These are phyloP conservation scores for Invenusta paracnida DNA, from an alignment of 2,888 invertebrate species.

Conservation along the genomic window DNA sequence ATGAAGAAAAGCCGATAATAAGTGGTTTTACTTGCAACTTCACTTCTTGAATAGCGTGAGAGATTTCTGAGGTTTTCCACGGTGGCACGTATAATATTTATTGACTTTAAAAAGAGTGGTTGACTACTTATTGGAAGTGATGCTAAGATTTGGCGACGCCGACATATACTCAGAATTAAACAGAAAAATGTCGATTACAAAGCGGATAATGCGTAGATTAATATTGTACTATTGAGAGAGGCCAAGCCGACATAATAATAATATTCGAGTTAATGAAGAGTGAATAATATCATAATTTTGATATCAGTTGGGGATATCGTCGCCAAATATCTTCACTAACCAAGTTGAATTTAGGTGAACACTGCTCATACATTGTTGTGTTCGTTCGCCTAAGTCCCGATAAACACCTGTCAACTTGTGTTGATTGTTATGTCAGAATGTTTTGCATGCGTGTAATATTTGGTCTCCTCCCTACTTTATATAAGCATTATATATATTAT, in stretches of 20 bases:
- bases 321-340: no score
- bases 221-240: no score
- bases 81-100: no score
- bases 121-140: constrained; percentile 20
- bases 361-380: background rate
- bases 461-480: no score
- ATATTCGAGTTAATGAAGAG: background rate
- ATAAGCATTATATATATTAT: no score
- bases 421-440: constrained; percentile 20
- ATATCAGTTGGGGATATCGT: background rate
- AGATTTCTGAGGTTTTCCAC: no score
- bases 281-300: constrained; percentile 21
- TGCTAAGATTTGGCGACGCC: background rate
- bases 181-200: background rate
- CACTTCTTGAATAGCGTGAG: no score
- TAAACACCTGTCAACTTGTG: constrained; percentile 12
- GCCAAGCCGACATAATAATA: background rate
- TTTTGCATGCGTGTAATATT: background rate
- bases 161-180: no score
- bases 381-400: background rate
- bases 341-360: background rate
- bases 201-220: background rate
- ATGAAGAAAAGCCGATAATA: no score
- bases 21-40: no score
- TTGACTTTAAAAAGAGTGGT: no score